phyloP scores from a whole-genome alignment of 2,113 vertebrate genomes.

The Pedetes capensis region DNA sequence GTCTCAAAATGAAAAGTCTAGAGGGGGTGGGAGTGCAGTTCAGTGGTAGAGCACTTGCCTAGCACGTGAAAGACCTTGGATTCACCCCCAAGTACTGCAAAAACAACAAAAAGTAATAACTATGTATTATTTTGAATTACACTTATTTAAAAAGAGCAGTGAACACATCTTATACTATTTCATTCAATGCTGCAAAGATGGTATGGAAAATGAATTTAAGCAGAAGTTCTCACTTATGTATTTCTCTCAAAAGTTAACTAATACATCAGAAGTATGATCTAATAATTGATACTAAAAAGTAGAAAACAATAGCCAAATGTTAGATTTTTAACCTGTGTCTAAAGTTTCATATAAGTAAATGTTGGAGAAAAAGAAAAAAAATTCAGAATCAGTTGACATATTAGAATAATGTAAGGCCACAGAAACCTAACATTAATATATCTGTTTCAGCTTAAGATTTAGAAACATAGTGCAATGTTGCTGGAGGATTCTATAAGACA shows the following conservation, averaged over 20 bases:
- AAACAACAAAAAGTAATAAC: background rate
- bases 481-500: background rate
- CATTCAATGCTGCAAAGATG: background rate
- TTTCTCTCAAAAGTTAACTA: background rate
- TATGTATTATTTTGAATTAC: background rate
- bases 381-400: background rate
- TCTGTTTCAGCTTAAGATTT: constrained; percentile 39
- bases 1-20: no score
- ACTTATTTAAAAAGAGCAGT: constrained; percentile 43
- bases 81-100: no score
- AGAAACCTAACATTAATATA: background rate
- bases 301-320: background rate
- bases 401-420: background rate
- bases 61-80: no score
- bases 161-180: background rate
- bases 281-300: background rate
- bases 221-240: background rate
- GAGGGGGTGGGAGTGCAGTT: no score
- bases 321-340: background rate
- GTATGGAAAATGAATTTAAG: background rate
- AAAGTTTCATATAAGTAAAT: constrained; percentile 3
- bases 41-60: no score
- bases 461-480: background rate
- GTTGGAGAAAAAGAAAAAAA: background rate
- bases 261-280: background rate